phyloP scores from a whole-genome alignment of 2,888 invertebrate species.

The Agrochola circellaris region DNA sequence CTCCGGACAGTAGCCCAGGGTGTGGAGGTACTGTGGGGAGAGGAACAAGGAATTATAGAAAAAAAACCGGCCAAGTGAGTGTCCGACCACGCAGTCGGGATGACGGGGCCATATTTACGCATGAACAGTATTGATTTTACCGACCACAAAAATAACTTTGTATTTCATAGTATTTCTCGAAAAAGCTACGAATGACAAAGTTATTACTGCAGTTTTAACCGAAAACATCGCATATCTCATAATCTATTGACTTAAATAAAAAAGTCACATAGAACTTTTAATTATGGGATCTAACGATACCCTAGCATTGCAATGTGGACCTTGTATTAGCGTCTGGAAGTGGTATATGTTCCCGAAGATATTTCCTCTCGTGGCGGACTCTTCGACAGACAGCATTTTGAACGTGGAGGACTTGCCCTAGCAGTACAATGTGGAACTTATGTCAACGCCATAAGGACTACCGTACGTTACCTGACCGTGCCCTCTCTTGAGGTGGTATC shows the following conservation, averaged over 20 bases:
- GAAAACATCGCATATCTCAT: not conserved
- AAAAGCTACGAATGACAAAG: too few relatives aligned
- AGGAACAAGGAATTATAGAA: not conserved
- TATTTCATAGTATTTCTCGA: not conserved
- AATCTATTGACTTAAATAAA: not conserved
- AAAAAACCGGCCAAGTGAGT: not conserved
- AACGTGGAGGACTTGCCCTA: not conserved
- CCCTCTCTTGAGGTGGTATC: constrained; percentile 67
- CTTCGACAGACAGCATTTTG: too few relatives aligned
- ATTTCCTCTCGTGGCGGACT: too few relatives aligned
- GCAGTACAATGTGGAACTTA: not conserved
- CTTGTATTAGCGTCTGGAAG: too few relatives aligned
- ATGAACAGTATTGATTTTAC: not conserved
- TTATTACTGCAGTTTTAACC: not conserved
- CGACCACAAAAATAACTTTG: not conserved
- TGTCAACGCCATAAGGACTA: not conserved
- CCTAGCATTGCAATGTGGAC: not conserved
- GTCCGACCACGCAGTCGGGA: too few relatives aligned
- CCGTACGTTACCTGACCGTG: constrained; percentile 2
- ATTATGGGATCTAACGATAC: not conserved
- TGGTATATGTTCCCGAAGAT: too few relatives aligned
- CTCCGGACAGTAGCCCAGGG: constrained; percentile 98
- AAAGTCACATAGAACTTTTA: not conserved
- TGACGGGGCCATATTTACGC: too few relatives aligned
- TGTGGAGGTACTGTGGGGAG: constrained; percentile 91